Conservation (phyloP, 2,797 vertebrate species). For the Rhincodon typus region DNA sequence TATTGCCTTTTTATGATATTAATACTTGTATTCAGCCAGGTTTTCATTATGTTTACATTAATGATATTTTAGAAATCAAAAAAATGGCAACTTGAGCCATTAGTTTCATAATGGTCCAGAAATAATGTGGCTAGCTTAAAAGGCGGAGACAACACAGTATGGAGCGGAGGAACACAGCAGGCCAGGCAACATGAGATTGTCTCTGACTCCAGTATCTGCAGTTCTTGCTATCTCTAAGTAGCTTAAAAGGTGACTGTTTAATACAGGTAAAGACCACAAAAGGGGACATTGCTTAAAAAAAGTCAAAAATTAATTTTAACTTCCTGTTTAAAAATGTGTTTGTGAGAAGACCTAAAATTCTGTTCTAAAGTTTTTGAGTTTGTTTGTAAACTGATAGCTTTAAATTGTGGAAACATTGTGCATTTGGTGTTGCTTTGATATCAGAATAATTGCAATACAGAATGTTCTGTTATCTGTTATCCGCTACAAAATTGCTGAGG, state of each 20-base stretch:
- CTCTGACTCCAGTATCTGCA: too few relatives aligned
- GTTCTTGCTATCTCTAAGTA: too few relatives aligned
- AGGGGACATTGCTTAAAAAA: neutral
- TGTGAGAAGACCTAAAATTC: neutral
- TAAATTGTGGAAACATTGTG: neutral
- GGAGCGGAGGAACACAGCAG: too few relatives aligned
- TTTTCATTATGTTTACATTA: neutral
- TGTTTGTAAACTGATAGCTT: neutral
- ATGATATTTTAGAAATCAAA: neutral
- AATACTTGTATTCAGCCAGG: neutral
- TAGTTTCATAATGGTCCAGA: neutral
- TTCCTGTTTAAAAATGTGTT: neutral
- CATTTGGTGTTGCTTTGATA: conserved; percentile 22
- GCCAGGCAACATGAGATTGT: too few relatives aligned
- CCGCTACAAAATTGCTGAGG: neutral
- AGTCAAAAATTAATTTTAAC: neutral
- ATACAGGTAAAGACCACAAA: neutral
- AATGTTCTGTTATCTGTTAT: neutral
- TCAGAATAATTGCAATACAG: too few relatives aligned
- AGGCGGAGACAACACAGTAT: too few relatives aligned
- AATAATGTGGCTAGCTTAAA: neutral
- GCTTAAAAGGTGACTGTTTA: neutral
- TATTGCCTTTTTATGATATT: too few relatives aligned
- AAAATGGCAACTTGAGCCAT: neutral
- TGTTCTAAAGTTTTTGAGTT: neutral